Evolutionary conservation across 2,113 vertebrate species (phyloP).

Genomic region (Cyprinus carpio): DNA sequence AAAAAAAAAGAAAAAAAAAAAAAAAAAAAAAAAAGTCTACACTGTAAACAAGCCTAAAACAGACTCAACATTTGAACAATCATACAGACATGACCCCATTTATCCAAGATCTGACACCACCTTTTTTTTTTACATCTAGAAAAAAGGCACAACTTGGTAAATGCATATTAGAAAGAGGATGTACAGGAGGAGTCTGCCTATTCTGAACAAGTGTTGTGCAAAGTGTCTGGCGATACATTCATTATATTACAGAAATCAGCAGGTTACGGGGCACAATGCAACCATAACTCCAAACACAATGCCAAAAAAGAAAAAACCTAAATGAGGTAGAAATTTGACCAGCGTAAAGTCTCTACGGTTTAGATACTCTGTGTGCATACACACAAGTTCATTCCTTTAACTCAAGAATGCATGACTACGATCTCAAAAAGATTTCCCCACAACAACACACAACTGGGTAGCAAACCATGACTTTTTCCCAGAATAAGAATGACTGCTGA

Average conservation of each 20-base stretch:
- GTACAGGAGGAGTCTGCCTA: constrained; percentile 68
- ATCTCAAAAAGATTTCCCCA: background rate
- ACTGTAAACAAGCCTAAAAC: constrained; percentile 81
- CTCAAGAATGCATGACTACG: constrained; percentile 37
- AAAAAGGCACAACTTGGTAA: constrained; percentile 96
- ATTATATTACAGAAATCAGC: constrained; percentile 75
- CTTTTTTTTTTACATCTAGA: constrained; percentile 54
- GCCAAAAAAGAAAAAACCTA: constrained; percentile 60
- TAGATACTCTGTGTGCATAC: constrained; percentile 56
- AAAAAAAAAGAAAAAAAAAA: constrained; percentile 45
- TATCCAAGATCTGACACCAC: constrained; percentile 73
- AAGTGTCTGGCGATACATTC: constrained; percentile 82
- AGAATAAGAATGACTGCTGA: background rate
- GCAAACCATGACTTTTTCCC: constrained; percentile 2
- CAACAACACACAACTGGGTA: constrained; percentile 1
- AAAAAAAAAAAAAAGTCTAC: constrained; percentile 70
- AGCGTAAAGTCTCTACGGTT: constrained; percentile 59
- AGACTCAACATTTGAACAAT: constrained; percentile 77
- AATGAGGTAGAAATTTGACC: constrained; percentile 76
- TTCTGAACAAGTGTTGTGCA: constrained; percentile 75
- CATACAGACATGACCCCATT: constrained; percentile 68
- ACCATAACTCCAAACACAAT: constrained; percentile 61
- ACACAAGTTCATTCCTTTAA: constrained; percentile 57
- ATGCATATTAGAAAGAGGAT: constrained; percentile 75
- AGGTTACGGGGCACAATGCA: constrained; percentile 67